Percentiles rank a stretch among this genome's conserved stretches.
These are phyloP conservation scores for Masticophis lateralis DNA, from an alignment of 2,797 vertebrate species.

Conservation along the genomic window DNA sequence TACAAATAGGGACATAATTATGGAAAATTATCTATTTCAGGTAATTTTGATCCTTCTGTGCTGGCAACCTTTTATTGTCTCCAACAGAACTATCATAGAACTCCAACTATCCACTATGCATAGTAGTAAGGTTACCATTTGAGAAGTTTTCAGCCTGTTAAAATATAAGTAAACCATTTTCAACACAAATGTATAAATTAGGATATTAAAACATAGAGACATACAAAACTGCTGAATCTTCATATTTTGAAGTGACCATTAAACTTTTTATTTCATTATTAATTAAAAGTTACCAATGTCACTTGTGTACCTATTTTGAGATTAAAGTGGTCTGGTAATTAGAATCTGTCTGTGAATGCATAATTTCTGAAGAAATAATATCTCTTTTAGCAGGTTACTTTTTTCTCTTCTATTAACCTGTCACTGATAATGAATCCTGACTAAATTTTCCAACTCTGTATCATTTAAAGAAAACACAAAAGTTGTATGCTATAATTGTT, in stretches of 20 bases:
- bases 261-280: constrained; percentile 46
- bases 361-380: constrained; percentile 23
- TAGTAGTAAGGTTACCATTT: constrained; percentile 14
- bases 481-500: neutral
- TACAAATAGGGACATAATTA: neutral
- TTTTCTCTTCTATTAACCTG: constrained; percentile 26
- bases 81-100: neutral
- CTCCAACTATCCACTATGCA: no score
- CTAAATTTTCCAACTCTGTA: constrained; percentile 14
- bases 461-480: neutral
- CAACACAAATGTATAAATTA: constrained; percentile 28
- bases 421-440: neutral
- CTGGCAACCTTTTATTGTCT: constrained; percentile 32
- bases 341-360: constrained; percentile 18
- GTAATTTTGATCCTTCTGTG: neutral
- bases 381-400: neutral
- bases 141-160: constrained; percentile 44
- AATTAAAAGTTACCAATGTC: constrained; percentile 49
- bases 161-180: constrained; percentile 33
- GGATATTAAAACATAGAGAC: constrained; percentile 22
- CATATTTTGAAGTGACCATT: constrained; percentile 33
- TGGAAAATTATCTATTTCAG: constrained; percentile 27
- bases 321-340: constrained; percentile 37
- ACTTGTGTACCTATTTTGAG: constrained; percentile 31
- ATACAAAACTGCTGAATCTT: neutral